phyloP scores from a whole-genome alignment of 2,113 vertebrate species.

The Arothron firmamentum region DNA sequence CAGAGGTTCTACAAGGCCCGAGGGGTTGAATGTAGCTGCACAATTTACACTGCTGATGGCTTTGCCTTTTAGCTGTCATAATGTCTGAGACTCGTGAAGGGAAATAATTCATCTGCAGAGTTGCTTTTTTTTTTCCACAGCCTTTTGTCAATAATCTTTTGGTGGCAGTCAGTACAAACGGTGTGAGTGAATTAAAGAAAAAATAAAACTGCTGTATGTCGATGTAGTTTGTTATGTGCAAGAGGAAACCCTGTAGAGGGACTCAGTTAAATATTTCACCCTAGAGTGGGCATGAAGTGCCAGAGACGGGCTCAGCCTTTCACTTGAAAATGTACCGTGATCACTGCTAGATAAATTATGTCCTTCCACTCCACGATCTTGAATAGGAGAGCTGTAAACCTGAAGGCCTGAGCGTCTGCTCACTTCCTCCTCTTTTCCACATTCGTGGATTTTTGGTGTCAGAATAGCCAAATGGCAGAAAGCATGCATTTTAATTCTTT shows the following conservation, averaged over 20 bases:
- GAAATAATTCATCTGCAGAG: background rate
- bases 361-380: conserved; percentile 19
- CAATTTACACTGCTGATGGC: conserved; percentile 1
- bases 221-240: conserved; percentile 47
- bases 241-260: conserved; percentile 46
- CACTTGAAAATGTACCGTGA: conserved; percentile 34
- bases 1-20: conserved; percentile 6
- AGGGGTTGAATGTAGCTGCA: conserved; percentile 3
- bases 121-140: conserved; percentile 3
- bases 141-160: conserved; percentile 25
- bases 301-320: conserved; percentile 34
- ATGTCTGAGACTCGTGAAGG: conserved; percentile 6
- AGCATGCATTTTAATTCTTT: background rate
- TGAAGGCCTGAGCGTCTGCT: conserved; percentile 1
- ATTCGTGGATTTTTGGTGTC: conserved; percentile 9
- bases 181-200: conserved; percentile 2
- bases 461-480: conserved; percentile 3
- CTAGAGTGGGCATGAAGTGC: conserved; percentile 38
- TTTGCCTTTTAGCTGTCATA: conserved; percentile 8
- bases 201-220: conserved; percentile 19
- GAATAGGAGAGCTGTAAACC: conserved; percentile 7
- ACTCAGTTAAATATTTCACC: conserved; percentile 61
- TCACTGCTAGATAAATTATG: conserved; percentile 35
- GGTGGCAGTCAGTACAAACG: conserved; percentile 35
- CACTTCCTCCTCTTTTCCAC: conserved; percentile 5